Percentiles rank a stretch among this genome's conserved stretches.
Conservation (phyloP, 2,113 vertebrate genomes). For the Maylandia zebra region DNA sequence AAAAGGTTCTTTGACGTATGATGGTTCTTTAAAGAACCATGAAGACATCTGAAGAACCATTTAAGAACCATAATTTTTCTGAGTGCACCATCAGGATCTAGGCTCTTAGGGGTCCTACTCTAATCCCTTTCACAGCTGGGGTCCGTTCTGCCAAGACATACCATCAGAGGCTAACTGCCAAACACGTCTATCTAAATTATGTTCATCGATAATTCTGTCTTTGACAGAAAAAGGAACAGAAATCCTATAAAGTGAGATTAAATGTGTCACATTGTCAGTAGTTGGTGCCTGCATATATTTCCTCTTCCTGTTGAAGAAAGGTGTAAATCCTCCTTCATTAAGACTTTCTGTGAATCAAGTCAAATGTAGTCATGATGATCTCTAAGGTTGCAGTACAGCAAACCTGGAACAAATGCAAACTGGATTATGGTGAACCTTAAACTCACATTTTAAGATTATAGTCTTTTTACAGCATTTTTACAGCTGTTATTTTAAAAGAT, state of each 20-base stretch:
- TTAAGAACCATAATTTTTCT: too few species aligned
- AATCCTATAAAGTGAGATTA: not conserved
- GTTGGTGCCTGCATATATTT: not conserved
- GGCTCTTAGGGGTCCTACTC: not conserved
- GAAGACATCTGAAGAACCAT: too few species aligned
- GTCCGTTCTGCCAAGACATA: rapidly evolving
- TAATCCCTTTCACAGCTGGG: not conserved
- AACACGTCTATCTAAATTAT: rapidly evolving
- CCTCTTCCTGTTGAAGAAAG: not conserved
- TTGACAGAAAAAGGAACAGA: not conserved
- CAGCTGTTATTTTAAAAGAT: not conserved
- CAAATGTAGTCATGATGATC: not conserved
- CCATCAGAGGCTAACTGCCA: rapidly evolving
- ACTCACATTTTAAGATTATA: not conserved
- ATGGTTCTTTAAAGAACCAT: too few species aligned
- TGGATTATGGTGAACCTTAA: not conserved
- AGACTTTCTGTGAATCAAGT: not conserved
- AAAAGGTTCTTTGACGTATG: too few species aligned
- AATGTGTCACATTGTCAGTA: not conserved
- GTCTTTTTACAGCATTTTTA: not conserved
- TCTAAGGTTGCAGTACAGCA: not conserved
- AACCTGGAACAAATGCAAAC: not conserved
- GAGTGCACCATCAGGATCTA: not conserved
- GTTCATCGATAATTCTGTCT: rapidly evolving
- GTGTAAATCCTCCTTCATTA: not conserved